phyloP scores from a whole-genome alignment of 1,140 invertebrate genomes.

The Hylaeus volcanicus region DNA sequence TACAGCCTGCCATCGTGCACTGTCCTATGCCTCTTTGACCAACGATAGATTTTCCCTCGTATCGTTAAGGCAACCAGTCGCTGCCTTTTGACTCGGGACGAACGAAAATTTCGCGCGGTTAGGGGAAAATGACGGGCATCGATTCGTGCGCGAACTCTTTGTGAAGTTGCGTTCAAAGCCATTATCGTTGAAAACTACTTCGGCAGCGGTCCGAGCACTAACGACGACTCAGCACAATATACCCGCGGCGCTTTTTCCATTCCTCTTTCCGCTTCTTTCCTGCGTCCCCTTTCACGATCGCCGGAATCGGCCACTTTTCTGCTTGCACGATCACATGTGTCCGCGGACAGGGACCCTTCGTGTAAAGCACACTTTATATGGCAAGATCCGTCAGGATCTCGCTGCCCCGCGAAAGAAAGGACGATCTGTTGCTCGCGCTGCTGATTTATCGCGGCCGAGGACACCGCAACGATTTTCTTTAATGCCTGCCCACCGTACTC shows the following conservation, averaged over 20 bases:
- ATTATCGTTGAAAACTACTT: slow-evolving; percentile 48
- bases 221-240: slow-evolving; percentile 39
- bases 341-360: slow-evolving; percentile 9
- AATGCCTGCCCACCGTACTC: background rate
- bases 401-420: slow-evolving; percentile 38
- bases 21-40: background rate
- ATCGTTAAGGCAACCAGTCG: background rate
- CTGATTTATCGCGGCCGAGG: slow-evolving; percentile 56
- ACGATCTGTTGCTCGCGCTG: slow-evolving; percentile 45
- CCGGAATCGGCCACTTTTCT: slow-evolving; percentile 53
- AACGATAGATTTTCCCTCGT: background rate
- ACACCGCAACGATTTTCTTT: slow-evolving; percentile 57
- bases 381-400: slow-evolving; percentile 55
- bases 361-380: slow-evolving; percentile 58
- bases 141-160: slow-evolving; percentile 36
- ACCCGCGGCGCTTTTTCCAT: slow-evolving; percentile 37
- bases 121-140: slow-evolving; percentile 19
- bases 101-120: slow-evolving; percentile 8
- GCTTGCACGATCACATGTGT: slow-evolving; percentile 19
- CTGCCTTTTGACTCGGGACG: background rate
- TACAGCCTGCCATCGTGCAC: background rate
- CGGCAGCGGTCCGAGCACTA: slow-evolving; percentile 23
- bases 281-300: slow-evolving; percentile 14
- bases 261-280: slow-evolving; percentile 9
- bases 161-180: slow-evolving; percentile 27